Evolutionary conservation across 2,113 vertebrate genomes (phyloP).

Genomic region (Mormyrus lacerda): DNA sequence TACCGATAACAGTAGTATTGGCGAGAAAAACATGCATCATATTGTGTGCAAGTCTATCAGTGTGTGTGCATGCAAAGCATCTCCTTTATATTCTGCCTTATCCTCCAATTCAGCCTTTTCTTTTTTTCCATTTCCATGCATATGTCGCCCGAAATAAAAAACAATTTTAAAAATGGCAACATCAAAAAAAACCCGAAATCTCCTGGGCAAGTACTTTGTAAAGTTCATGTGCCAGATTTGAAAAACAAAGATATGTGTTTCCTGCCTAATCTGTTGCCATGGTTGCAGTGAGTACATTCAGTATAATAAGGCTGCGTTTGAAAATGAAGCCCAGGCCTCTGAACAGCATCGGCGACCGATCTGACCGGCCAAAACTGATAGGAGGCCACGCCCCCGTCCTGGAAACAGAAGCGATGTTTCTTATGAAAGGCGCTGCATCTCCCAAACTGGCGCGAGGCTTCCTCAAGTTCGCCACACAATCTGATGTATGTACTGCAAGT

Average conservation of each 20-base stretch:
- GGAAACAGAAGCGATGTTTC: too few species aligned
- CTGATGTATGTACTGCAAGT: background rate
- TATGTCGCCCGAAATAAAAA: conserved; percentile 14
- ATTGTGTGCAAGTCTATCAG: background rate
- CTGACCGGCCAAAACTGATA: background rate
- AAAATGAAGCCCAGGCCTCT: background rate
- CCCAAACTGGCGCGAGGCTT: background rate
- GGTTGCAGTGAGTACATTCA: conserved; percentile 10
- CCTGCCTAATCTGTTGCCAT: conserved; percentile 25
- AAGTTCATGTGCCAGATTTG: conserved; percentile 25
- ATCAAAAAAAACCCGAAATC: conserved; percentile 13
- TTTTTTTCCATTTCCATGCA: background rate
- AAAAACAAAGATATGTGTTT: conserved; percentile 23
- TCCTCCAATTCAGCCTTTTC: background rate
- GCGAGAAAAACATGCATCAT: background rate
- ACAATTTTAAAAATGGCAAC: conserved; percentile 14
- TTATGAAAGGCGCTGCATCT: background rate
- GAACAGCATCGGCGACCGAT: background rate
- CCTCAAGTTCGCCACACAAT: background rate
- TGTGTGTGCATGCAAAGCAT: background rate
- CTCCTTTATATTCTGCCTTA: background rate
- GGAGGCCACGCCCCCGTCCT: too few species aligned
- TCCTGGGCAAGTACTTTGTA: conserved; percentile 21
- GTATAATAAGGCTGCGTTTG: conserved; percentile 20
- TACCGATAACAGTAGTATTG: background rate